A percentile compares a stretch with the other conserved stretches of the same genome.
These are phyloP conservation scores for Azemiops feae DNA, from an alignment of 2,113 vertebrate genomes.

Conservation along the genomic window DNA sequence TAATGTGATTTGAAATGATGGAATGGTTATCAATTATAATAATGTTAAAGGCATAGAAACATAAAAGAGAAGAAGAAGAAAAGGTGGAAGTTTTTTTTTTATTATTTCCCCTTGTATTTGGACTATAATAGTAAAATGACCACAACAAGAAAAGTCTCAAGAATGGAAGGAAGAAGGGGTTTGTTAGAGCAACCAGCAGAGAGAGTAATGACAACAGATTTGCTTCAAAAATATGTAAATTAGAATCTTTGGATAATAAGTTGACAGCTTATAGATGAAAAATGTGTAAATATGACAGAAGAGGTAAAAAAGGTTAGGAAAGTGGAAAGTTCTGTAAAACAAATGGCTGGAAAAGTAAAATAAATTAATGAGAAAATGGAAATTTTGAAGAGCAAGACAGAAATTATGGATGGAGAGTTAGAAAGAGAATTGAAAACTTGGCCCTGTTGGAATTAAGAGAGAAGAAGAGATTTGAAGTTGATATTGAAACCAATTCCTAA, in stretches of 20 bases:
- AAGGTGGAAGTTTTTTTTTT: not conserved
- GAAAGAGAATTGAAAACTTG: not conserved
- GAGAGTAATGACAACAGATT: not conserved
- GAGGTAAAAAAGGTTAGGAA: not conserved
- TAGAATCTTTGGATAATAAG: not conserved
- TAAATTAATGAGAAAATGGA: not conserved
- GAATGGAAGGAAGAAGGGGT: not conserved
- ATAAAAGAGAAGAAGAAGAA: not conserved
- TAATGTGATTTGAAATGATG: not conserved
- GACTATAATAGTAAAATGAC: not conserved
- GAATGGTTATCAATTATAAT: not conserved
- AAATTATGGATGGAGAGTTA: not conserved
- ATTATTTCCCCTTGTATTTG: not conserved
- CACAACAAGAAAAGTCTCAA: not conserved
- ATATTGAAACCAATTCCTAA: not conserved
- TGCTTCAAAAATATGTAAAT: not conserved
- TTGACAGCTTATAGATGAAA: not conserved
- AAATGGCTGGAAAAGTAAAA: not conserved
- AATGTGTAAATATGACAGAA: not conserved
- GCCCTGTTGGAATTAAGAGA: not conserved
- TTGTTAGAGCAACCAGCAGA: not conserved
- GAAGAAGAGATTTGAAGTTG: not conserved
- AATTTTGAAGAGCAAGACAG: not conserved
- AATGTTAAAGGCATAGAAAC: not conserved
- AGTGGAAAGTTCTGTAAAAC: not conserved